Base-by-base conservation (phyloP, 2,113 vertebrate species). In the Cairina moschata region DNA sequence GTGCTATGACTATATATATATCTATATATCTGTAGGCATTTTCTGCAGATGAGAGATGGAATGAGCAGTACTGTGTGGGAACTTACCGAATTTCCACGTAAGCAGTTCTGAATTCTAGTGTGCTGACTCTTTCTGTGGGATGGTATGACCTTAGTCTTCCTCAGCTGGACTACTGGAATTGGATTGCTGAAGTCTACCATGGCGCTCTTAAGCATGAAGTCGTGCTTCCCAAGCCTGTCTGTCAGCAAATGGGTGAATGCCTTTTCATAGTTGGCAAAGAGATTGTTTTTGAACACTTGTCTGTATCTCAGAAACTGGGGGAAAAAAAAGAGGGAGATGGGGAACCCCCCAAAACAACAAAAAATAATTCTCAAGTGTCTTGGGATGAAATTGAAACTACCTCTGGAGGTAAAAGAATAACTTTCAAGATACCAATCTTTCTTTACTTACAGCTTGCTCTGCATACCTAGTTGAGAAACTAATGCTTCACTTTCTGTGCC, bases 121-220 rank as follows among this genome's bases (percentile, higher is more conserved):
- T 48, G 20, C 13, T 78, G 80, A 21, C 29, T 60, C 10, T 32
- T 66, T 34, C 26, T 8, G 8, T 28, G 52, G 44, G 55, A 71
- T 0, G 17, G 21, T 28, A 32, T 58, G 44, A 18, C 38, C 69
- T 4, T 7, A 13, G 7, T 22, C 20, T 83, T 54, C 40, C 46
- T 38, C 1, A 2, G 2, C 17, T 34, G 63, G 50, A 6, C 62
- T 36, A 22, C 11, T 65, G 40, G 13, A 9, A 8, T 0, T 31
- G 67, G 18, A 9, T 18, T 0, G 0, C 13, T 42, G n/a, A 13
- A 20, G 20, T 14, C 31, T 38, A 3, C 34, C 15, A n/a, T 5
- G 31, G 5, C 9, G 7, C 56, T 29, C 28, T 9, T 25, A 11
- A 20, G 40, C 56, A 13, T n/a, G 32, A 3, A 17, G 2, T 21